phyloP scores from a whole-genome alignment of 2,888 invertebrate species.

The Lepas anatifera region DNA sequence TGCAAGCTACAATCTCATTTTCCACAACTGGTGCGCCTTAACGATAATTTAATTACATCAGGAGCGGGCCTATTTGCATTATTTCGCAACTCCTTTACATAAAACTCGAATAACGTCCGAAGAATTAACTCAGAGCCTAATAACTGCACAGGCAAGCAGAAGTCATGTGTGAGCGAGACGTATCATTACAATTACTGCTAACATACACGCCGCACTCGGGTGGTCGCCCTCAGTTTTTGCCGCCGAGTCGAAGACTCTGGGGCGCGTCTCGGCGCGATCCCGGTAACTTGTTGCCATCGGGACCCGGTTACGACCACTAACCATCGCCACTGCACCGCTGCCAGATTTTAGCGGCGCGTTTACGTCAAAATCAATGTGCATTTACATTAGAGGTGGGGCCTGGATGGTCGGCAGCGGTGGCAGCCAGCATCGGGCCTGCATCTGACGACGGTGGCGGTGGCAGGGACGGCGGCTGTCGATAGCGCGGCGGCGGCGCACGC shows the following conservation, averaged over 20 bases:
- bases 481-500: too few species aligned
- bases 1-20: slow-evolving; percentile 12
- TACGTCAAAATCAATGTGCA: neutral
- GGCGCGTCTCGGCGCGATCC: neutral
- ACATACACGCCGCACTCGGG: too few species aligned
- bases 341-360: neutral
- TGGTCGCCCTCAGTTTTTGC: too few species aligned
- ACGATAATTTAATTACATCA: slow-evolving; percentile 12
- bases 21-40: slow-evolving; percentile 11
- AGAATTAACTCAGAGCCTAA: slow-evolving; percentile 7
- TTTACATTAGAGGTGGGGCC: neutral
- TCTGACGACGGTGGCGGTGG: neutral
- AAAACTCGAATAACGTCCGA: slow-evolving; percentile 12
- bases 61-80: slow-evolving; percentile 5
- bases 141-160: slow-evolving; percentile 4
- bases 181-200: too few species aligned
- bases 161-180: too few species aligned
- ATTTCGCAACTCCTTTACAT: slow-evolving; percentile 7
- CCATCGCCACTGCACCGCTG: neutral
- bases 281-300: neutral
- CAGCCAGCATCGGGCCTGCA: neutral
- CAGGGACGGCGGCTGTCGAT: too few species aligned
- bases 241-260: too few species aligned
- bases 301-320: neutral
- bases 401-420: neutral